Conservation (phyloP, 2,113 vertebrate species). For the Neotragus pygmaeus region DNA sequence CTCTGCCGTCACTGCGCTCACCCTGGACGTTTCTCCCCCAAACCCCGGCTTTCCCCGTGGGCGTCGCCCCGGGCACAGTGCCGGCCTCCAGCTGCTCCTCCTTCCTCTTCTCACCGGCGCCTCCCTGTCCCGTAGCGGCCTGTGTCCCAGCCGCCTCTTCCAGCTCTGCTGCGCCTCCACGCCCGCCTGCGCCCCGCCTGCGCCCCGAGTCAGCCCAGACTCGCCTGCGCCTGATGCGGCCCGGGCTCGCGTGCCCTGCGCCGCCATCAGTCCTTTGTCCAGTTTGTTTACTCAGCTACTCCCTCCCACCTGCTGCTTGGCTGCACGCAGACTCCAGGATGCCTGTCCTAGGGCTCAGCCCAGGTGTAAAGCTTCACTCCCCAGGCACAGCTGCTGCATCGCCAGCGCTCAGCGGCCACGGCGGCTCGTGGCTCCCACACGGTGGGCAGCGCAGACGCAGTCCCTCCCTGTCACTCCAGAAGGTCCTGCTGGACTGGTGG, state of each 20-base stretch:
- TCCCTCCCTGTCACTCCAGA: background rate
- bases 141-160: background rate
- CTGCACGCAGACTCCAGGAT: background rate
- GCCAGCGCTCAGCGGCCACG: background rate
- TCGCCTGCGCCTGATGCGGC: background rate
- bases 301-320: background rate
- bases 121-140: background rate
- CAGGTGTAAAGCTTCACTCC: background rate
- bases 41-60: background rate
- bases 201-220: background rate
- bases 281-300: background rate
- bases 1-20: background rate
- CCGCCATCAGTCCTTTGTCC: background rate
- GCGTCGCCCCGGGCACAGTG: too few species aligned
- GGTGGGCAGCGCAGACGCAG: fast-evolving
- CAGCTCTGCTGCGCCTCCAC: background rate
- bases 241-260: background rate
- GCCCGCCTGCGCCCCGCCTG: background rate
- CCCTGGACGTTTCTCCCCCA: background rate
- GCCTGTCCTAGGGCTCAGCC: background rate
- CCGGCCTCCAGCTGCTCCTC: background rate
- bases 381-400: background rate
- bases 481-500: background rate
- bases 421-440: background rate
- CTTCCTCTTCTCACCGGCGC: background rate